Conservation (phyloP, 2,797 vertebrate genomes). For the Xenops minutus region DNA sequence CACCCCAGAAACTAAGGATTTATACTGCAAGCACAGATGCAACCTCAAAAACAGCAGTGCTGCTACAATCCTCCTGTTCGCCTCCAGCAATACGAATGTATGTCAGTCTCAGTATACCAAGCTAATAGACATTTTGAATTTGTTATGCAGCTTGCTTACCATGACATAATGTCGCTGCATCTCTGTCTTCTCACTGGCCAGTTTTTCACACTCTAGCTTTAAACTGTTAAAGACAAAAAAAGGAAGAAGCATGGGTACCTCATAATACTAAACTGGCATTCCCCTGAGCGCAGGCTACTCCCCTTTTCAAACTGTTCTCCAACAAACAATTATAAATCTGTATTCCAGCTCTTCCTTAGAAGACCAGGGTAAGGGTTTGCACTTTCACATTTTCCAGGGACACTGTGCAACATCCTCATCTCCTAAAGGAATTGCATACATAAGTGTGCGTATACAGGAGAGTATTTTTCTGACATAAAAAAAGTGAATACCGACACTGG, state of each 20-base stretch:
- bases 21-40: constrained; percentile 27
- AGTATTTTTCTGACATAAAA: neutral
- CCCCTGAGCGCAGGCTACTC: neutral
- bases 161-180: constrained; percentile 98
- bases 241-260: constrained; percentile 37
- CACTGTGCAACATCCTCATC: neutral
- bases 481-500: neutral
- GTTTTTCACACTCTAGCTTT: constrained; percentile 95
- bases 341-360: neutral
- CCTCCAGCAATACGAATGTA: constrained; percentile 41
- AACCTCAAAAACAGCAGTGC: neutral
- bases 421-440: neutral
- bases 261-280: neutral
- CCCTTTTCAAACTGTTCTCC: neutral
- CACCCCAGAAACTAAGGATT: constrained; percentile 43
- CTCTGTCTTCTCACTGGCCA: constrained; percentile 95
- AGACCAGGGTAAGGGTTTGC: neutral
- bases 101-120: constrained; percentile 24
- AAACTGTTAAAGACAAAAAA: constrained; percentile 79
- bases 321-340: neutral
- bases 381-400: neutral
- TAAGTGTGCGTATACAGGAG: neutral
- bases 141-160: constrained; percentile 82
- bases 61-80: neutral
- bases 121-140: constrained; percentile 65